Evolutionary conservation across 2,888 invertebrate species (phyloP).

Genomic region (Xestia xanthographa): DNA sequence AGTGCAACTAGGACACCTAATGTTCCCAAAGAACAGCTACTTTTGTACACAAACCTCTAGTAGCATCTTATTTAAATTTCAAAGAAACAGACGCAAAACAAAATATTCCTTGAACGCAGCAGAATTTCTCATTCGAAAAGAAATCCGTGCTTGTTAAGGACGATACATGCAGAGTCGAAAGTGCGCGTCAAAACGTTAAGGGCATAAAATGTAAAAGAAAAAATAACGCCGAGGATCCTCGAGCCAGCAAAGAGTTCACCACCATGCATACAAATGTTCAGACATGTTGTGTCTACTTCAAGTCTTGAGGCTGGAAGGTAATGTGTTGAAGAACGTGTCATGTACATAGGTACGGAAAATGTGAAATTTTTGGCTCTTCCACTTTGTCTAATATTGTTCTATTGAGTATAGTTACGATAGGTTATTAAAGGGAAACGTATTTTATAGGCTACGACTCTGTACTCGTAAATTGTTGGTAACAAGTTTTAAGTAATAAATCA

Average conservation of each 20-base stretch:
- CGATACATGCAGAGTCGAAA: slow-evolving; percentile 74
- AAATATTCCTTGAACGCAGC: slow-evolving; percentile 70
- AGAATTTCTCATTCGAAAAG: slow-evolving; percentile 71
- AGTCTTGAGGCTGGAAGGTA: slow-evolving; percentile 62
- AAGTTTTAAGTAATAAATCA: too few species aligned
- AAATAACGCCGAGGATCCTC: slow-evolving; percentile 73
- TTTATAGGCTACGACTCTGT: not conserved
- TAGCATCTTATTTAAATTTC: slow-evolving; percentile 49
- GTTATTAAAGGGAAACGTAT: not conserved
- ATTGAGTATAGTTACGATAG: not conserved
- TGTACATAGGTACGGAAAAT: slow-evolving; percentile 30
- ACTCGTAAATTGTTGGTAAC: not conserved
- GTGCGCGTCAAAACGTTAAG: slow-evolving; percentile 77
- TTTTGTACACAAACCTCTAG: slow-evolving; percentile 25
- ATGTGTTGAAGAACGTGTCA: slow-evolving; percentile 61
- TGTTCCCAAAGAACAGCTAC: not conserved
- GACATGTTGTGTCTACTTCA: slow-evolving; percentile 71
- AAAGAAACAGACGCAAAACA: slow-evolving; percentile 64
- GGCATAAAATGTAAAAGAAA: slow-evolving; percentile 76
- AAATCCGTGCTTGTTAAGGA: slow-evolving; percentile 72
- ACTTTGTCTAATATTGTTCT: slow-evolving; percentile 18
- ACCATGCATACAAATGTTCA: slow-evolving; percentile 73
- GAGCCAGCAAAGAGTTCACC: slow-evolving; percentile 69
- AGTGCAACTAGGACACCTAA: not conserved
- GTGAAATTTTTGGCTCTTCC: slow-evolving; percentile 28